phyloP scores from a whole-genome alignment of 2,797 vertebrate species.

The Chaetophractus vellerosus region DNA sequence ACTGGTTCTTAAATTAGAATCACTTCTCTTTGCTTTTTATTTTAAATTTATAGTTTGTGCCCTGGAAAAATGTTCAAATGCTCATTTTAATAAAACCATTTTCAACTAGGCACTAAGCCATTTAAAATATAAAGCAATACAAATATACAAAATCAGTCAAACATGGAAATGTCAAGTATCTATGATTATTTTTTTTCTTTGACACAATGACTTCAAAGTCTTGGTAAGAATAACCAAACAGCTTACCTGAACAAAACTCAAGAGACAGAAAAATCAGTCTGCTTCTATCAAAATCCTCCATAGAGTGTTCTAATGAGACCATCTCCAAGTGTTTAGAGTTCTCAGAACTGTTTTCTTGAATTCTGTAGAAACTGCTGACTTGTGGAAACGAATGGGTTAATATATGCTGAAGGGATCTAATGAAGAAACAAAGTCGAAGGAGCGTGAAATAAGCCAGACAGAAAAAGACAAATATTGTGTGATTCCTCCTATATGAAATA shows the following conservation, averaged over 20 bases:
- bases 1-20: no score
- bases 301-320: not conserved
- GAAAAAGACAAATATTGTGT: no score
- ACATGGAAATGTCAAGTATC: conserved; percentile 23
- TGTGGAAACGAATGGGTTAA: not conserved
- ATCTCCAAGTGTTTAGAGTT: not conserved
- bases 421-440: not conserved
- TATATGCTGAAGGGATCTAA: not conserved
- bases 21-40: not conserved
- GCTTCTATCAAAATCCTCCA: not conserved
- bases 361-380: not conserved
- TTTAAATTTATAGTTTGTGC: not conserved
- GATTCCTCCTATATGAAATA: no score
- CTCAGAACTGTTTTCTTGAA: not conserved
- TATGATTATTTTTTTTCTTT: conserved; percentile 32
- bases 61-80: not conserved
- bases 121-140: conserved; percentile 26
- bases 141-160: conserved; percentile 22
- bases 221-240: not conserved
- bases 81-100: conserved; percentile 28
- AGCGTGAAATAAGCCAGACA: not conserved
- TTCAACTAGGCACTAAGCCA: not conserved
- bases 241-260: not conserved
- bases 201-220: not conserved
- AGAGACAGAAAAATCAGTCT: not conserved